Conservation (phyloP, 2,888 invertebrate species). For the Oxystoma pomonae region DNA sequence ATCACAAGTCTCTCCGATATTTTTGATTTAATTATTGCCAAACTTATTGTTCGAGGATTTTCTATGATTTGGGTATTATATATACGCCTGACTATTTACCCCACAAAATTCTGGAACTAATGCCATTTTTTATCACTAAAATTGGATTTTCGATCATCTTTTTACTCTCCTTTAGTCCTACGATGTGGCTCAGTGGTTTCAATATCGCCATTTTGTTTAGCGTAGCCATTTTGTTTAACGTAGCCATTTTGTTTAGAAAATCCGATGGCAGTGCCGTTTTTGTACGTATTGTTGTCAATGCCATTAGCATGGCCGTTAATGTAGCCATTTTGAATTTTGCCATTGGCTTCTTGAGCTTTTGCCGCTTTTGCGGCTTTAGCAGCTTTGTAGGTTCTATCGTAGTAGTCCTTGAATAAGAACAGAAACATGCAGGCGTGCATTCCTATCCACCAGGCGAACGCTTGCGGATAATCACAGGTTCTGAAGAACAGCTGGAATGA, state of each 20-base stretch:
- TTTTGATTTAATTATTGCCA: not conserved
- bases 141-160: no score
- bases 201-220: constrained; percentile 24
- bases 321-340: constrained; percentile 16
- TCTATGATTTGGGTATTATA: not conserved
- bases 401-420: constrained; percentile 93
- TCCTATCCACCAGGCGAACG: constrained; percentile 95
- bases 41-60: not conserved
- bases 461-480: constrained; percentile 88
- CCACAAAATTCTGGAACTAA: no score
- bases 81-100: no score
- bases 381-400: constrained; percentile 71
- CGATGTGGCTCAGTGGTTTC: constrained; percentile 22
- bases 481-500: constrained; percentile 89
- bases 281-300: not conserved
- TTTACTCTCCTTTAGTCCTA: not conserved
- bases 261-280: constrained; percentile 33
- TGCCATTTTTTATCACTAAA: no score
- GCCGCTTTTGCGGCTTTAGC: constrained; percentile 11
- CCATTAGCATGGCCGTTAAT: constrained; percentile 10
- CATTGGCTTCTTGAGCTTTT: not conserved
- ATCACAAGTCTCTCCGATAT: not conserved
- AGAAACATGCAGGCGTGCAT: constrained; percentile 95
- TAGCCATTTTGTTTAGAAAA: constrained; percentile 20
- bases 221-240: constrained; percentile 14